Conservation (phyloP, 2,888 invertebrate genomes). For the Escarpia spicata region DNA sequence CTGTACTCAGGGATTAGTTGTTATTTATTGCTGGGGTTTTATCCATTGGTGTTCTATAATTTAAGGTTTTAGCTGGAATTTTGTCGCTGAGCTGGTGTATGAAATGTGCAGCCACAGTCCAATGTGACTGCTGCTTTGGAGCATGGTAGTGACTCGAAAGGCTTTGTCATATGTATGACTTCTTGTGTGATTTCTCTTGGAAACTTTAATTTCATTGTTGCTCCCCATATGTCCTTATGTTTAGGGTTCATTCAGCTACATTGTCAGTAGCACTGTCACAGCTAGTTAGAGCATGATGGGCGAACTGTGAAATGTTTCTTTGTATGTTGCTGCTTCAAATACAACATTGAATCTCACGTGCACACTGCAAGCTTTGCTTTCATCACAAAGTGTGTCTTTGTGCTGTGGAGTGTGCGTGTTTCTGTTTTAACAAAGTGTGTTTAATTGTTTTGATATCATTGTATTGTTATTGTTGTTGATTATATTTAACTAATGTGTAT, state of each 20-base stretch:
- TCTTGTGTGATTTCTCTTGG: background rate
- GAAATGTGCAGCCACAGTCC: background rate
- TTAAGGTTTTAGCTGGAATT: background rate
- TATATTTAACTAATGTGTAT: background rate
- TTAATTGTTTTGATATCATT: background rate
- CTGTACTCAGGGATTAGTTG: background rate
- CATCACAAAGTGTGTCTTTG: background rate
- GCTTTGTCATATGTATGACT: background rate
- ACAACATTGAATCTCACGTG: background rate
- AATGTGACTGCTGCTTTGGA: background rate
- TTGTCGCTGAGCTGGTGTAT: background rate
- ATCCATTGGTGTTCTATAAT: background rate
- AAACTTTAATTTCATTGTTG: background rate
- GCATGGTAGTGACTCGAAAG: background rate
- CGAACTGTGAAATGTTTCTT: background rate
- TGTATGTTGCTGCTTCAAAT: background rate
- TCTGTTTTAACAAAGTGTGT: background rate
- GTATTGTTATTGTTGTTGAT: background rate
- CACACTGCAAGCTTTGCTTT: background rate
- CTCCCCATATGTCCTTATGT: background rate
- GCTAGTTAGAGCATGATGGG: background rate
- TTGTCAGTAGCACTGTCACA: background rate
- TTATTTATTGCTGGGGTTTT: background rate
- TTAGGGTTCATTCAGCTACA: background rate
- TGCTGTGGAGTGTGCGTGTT: background rate